These are phyloP conservation scores for Chiroxiphia lanceolata DNA, from an alignment of 2,797 vertebrate species.

Conservation along the genomic window DNA sequence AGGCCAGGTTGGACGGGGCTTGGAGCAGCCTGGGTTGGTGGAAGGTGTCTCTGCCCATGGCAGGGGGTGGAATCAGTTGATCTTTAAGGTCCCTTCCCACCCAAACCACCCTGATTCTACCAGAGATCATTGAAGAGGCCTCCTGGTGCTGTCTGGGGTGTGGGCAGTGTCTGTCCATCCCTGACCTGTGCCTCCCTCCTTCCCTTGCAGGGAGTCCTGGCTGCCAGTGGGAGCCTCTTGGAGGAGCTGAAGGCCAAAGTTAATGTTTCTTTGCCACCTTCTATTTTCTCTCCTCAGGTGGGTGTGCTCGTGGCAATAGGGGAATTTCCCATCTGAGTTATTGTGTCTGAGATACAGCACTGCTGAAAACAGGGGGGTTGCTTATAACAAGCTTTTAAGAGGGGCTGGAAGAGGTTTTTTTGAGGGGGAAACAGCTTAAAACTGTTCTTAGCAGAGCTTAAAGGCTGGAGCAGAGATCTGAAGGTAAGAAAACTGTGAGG, in stretches of 20 bases:
- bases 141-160: neutral
- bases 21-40: accelerated
- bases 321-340: neutral
- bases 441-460: neutral
- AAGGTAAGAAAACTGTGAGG: neutral
- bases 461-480: neutral
- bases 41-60: neutral
- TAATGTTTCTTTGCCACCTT: neutral
- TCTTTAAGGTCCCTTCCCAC: neutral
- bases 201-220: slow-evolving; percentile 7
- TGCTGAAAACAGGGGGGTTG: neutral
- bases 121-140: neutral
- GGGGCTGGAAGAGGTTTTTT: neutral
- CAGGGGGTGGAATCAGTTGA: neutral
- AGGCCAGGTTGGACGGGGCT: accelerated
- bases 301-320: neutral
- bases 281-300: neutral
- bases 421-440: accelerated
- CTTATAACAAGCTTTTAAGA: neutral
- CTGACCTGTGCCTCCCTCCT: neutral
- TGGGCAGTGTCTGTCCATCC: neutral
- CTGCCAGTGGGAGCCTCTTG: neutral
- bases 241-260: slow-evolving; percentile 6
- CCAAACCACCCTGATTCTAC: neutral
- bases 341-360: neutral